Evolutionary conservation across 2,888 invertebrate genomes (phyloP).

Genomic region (Protodeltote pygarga): DNA sequence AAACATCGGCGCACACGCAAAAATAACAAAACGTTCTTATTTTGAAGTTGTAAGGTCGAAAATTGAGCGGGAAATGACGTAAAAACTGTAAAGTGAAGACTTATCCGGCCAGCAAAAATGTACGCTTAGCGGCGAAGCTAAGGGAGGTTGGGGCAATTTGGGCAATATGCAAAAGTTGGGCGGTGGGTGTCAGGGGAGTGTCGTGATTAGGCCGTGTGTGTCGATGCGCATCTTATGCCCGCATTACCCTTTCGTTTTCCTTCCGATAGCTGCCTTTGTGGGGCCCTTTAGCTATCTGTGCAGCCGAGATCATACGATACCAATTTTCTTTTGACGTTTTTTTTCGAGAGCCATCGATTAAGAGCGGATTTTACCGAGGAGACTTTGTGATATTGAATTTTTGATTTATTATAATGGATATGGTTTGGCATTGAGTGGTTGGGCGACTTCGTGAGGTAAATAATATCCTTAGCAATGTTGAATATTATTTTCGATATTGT

Average conservation of each 20-base stretch:
- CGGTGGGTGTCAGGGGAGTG: slow-evolving; percentile 59
- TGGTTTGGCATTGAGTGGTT: slow-evolving; percentile 13
- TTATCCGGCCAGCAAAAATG: slow-evolving; percentile 55
- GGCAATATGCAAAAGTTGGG: slow-evolving; percentile 85
- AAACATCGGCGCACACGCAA: slow-evolving; percentile 23
- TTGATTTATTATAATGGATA: slow-evolving; percentile 47
- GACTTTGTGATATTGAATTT: slow-evolving; percentile 43
- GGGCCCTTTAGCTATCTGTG: slow-evolving; percentile 73
- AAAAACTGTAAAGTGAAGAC: slow-evolving; percentile 46
- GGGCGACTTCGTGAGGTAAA: slow-evolving; percentile 11
- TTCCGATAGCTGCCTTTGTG: slow-evolving; percentile 86
- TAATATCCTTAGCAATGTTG: neutral
- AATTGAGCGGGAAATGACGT: slow-evolving; percentile 47
- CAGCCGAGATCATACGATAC: slow-evolving; percentile 75
- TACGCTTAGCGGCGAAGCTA: slow-evolving; percentile 65
- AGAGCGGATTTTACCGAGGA: slow-evolving; percentile 29
- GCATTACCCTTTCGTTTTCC: slow-evolving; percentile 87
- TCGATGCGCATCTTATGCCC: slow-evolving; percentile 87
- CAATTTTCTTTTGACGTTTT: slow-evolving; percentile 72
- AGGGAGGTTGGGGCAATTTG: slow-evolving; percentile 79
- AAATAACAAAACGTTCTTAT: slow-evolving; percentile 37
- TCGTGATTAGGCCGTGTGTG: slow-evolving; percentile 86
- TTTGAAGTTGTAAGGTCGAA: slow-evolving; percentile 45
- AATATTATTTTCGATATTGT: neutral
- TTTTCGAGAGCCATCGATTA: slow-evolving; percentile 65